These are phyloP conservation scores for Dorcus hopei DNA, from an alignment of 2,888 invertebrate species.

Conservation along the genomic window DNA sequence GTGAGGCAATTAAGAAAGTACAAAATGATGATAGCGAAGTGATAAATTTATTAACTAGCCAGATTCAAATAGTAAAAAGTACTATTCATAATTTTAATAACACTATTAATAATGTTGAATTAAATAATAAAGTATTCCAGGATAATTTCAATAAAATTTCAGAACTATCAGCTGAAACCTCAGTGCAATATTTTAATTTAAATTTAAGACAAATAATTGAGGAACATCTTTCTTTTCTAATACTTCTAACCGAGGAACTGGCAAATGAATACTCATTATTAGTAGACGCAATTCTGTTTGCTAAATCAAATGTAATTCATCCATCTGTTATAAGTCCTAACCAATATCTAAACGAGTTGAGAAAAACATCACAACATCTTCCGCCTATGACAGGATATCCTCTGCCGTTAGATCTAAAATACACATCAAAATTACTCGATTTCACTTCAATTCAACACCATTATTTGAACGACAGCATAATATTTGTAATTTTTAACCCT, in stretches of 20 bases:
- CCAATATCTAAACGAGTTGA: constrained; percentile 2
- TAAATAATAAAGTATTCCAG: constrained; percentile 7
- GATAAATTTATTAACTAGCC: neutral
- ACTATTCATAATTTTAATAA: constrained; percentile 11
- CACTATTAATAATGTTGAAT: constrained; percentile 5
- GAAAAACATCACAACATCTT: neutral
- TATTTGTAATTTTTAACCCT: constrained; percentile 7
- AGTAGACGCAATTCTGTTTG: neutral
- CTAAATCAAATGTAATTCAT: neutral
- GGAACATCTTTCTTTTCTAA: too few species aligned
- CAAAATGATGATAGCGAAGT: neutral
- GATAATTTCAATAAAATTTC: neutral
- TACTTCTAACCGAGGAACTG: too few species aligned
- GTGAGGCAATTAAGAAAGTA: constrained; percentile 5
- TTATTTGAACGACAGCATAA: neutral
- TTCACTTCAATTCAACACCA: too few species aligned
- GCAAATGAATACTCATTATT: too few species aligned
- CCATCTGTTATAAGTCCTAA: neutral
- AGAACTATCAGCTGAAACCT: too few species aligned
- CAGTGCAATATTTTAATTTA: too few species aligned
- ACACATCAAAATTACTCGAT: too few species aligned
- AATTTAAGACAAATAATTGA: too few species aligned
- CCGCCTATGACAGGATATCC: too few species aligned
- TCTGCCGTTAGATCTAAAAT: too few species aligned
- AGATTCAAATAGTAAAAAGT: constrained; percentile 10